These are phyloP conservation scores for Borostomias antarcticus DNA, from an alignment of 2,797 vertebrate species.

Conservation along the genomic window DNA sequence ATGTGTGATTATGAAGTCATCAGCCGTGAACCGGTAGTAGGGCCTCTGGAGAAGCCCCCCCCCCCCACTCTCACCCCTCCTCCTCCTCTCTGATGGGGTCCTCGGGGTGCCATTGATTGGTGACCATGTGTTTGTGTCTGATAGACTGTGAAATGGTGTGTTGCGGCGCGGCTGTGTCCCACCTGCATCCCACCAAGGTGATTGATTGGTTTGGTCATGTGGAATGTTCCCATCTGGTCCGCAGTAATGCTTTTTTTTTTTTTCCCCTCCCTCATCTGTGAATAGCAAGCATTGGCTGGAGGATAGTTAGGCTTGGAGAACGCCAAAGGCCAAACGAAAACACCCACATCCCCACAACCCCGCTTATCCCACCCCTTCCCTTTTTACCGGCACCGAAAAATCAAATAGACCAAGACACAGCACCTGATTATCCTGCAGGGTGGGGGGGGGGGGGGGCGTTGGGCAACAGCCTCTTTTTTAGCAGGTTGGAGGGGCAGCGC, in stretches of 20 bases:
- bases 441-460: conserved; percentile 41
- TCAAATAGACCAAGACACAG: conserved; percentile 56
- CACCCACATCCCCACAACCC: conserved; percentile 57
- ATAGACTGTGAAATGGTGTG: conserved; percentile 99
- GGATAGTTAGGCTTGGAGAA: conserved; percentile 77
- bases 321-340: conserved; percentile 79
- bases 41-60: conserved; percentile 86
- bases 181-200: conserved; percentile 99
- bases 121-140: conserved; percentile 99
- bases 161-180: conserved; percentile 99
- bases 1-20: conserved; percentile 99
- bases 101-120: conserved; percentile 99
- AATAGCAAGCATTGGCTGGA: conserved; percentile 83
- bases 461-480: conserved; percentile 38
- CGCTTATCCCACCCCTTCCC: conserved; percentile 16
- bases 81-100: conserved; percentile 83
- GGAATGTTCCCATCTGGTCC: conserved; percentile 99
- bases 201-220: conserved; percentile 99
- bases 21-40: conserved; percentile 98
- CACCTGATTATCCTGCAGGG: conserved; percentile 61
- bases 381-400: conserved; percentile 62
- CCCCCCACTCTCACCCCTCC: no score
- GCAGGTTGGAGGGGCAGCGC: conserved; percentile 28
- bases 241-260: conserved; percentile 91
- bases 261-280: conserved; percentile 69